phyloP scores from a whole-genome alignment of 2,888 invertebrate genomes.

The Dorcus hopei region DNA sequence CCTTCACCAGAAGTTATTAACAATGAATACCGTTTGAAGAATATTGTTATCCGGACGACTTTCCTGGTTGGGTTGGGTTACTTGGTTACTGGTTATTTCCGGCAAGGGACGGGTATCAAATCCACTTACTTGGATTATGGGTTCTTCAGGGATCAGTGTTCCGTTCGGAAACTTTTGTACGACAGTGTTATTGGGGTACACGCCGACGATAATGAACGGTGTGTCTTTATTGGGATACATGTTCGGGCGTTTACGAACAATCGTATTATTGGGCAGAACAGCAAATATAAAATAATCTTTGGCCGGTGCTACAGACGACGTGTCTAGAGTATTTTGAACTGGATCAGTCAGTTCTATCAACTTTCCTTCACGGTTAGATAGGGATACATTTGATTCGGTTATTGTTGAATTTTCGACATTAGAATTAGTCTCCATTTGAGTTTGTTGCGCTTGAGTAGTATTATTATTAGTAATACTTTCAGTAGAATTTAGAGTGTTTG shows the following conservation, averaged over 20 bases:
- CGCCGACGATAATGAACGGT: slow-evolving; percentile 72
- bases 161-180: slow-evolving; percentile 79
- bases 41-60: slow-evolving; percentile 50
- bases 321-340: slow-evolving; percentile 16
- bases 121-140: slow-evolving; percentile 53
- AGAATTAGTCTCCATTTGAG: no score
- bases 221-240: slow-evolving; percentile 65
- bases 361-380: slow-evolving; percentile 34
- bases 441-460: no score
- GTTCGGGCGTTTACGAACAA: slow-evolving; percentile 71
- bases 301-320: slow-evolving; percentile 47
- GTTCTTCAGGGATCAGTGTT: slow-evolving; percentile 68
- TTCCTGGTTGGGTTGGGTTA: slow-evolving; percentile 48
- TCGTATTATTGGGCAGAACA: slow-evolving; percentile 74
- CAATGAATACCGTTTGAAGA: slow-evolving; percentile 53
- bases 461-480: slow-evolving; percentile 5
- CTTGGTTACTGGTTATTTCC: slow-evolving; percentile 65
- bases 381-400: neutral
- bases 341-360: slow-evolving; percentile 26
- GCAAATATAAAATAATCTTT: slow-evolving; percentile 73
- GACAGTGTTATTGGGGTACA: slow-evolving; percentile 74
- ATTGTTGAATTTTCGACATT: no score
- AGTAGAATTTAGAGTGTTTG: neutral
- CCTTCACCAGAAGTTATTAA: slow-evolving; percentile 37
- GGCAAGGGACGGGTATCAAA: slow-evolving; percentile 60